Evolutionary conservation across 2,797 vertebrate genomes (phyloP).

Genomic region (Pangasius sanitwongsei): DNA sequence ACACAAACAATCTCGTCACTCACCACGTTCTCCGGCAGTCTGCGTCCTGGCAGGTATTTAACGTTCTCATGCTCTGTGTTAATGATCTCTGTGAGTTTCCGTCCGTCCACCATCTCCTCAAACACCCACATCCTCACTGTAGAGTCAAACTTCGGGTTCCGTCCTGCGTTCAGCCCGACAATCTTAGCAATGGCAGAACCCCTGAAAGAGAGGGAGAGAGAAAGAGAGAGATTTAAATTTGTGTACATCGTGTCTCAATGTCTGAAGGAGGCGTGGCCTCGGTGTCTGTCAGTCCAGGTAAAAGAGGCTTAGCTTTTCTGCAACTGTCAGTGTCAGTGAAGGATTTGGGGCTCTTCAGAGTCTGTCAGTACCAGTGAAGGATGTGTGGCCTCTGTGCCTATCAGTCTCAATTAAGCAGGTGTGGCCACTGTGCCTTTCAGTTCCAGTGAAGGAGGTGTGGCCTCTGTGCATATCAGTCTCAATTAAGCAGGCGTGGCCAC

Average conservation of each 20-base stretch:
- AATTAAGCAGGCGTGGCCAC: neutral
- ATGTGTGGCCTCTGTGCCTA: too few relatives aligned
- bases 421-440: neutral
- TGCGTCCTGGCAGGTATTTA: conserved; percentile 94
- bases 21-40: conserved; percentile 92
- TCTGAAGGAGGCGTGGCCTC: neutral
- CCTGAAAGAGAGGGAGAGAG: conserved; percentile 71
- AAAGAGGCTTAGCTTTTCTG: neutral
- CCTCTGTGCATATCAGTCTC: neutral
- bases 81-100: conserved; percentile 92
- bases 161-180: conserved; percentile 82
- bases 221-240: conserved; percentile 29
- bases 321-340: neutral
- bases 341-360: neutral
- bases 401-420: neutral
- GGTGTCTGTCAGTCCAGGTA: neutral
- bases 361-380: neutral
- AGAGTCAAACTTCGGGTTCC: conserved; percentile 80
- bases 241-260: neutral
- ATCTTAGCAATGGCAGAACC: conserved; percentile 96
- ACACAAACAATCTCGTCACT: conserved; percentile 57
- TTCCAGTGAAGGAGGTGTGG: neutral
- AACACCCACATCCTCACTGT: conserved; percentile 95
- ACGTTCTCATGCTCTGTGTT: conserved; percentile 92
- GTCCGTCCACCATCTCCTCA: conserved; percentile 87